Evolutionary conservation across 2,888 invertebrate genomes (phyloP), one percentile per base, ranked within the genome.

Genomic region (Zygaena filipendulae): DNA sequence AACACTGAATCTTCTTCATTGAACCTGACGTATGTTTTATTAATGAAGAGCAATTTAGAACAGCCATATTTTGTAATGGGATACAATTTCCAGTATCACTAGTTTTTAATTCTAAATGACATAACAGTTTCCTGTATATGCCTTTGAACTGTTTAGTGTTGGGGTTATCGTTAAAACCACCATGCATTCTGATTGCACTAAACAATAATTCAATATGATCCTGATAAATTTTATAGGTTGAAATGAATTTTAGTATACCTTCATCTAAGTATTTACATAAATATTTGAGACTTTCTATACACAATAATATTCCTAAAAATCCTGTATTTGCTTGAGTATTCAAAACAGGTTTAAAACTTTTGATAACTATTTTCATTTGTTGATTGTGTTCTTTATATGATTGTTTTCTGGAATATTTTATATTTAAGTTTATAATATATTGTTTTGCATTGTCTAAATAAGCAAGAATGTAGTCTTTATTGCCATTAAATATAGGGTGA

Each of bases 111-210:
- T 40, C 39, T 23, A 40, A 18, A 19, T 38, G 29, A n/a, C 25
- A 25, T 14, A 41, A 13, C 9, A 35, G 11, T 35, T 39, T 42
- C 29, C 22, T 28, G 23, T 37, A 36, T 14, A 21, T 25, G 7
- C 33, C 35, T 29, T 39, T 38, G 11, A 35, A 37, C 13, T 26
- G 42, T 21, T 6, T 35, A 30, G 29, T 35, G 25, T 35, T 39
- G 3, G 42, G 40, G 19, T 41, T 44, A 35, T 42, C 32, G 29
- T 42, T 43, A 19, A 36, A 25, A 2, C 45, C 40, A 6, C 39
- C 39, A 30, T 45, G 32, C 21, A 25, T 36, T 3, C 41, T 23
- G 11, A 43, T 32, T 4, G 13, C 7, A 1, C 40, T 35, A 25
- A 45, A 42, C 12, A 45, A 37, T 10, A 39, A 11, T 25, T 40